Evolutionary conservation across 2,888 invertebrate species (phyloP).

Genomic region (Tetragonula carbonaria): DNA sequence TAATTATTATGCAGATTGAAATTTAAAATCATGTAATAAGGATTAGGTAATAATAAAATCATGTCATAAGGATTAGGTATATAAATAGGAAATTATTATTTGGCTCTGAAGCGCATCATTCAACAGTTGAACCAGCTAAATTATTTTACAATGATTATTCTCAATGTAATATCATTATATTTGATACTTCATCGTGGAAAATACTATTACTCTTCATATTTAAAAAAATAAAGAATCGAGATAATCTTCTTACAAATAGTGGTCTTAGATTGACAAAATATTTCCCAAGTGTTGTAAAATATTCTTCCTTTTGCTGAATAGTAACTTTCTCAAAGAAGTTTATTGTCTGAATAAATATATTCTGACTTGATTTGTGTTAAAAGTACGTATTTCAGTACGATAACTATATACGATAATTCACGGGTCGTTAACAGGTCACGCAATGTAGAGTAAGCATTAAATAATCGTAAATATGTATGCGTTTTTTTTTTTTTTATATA

Average conservation of each 20-base stretch:
- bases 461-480: not conserved
- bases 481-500: not conserved
- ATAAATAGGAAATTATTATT: not conserved
- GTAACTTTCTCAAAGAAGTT: not conserved
- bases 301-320: not conserved
- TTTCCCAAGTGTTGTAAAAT: not conserved
- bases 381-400: not conserved
- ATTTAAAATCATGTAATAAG: not conserved
- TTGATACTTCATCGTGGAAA: not conserved
- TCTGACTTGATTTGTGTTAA: not conserved
- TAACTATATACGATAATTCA: not conserved
- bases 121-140: not conserved
- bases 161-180: not conserved
- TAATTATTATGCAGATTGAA: not conserved
- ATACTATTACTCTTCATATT: not conserved
- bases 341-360: not conserved
- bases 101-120: not conserved
- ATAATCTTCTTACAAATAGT: not conserved
- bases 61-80: not conserved
- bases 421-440: not conserved
- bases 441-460: not conserved
- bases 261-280: not conserved
- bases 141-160: slow-evolving; percentile 3
- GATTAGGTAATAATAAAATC: not conserved
- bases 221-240: not conserved